Base-by-base conservation (phyloP, 2,113 vertebrate genomes). In the Pelusios castaneus region DNA sequence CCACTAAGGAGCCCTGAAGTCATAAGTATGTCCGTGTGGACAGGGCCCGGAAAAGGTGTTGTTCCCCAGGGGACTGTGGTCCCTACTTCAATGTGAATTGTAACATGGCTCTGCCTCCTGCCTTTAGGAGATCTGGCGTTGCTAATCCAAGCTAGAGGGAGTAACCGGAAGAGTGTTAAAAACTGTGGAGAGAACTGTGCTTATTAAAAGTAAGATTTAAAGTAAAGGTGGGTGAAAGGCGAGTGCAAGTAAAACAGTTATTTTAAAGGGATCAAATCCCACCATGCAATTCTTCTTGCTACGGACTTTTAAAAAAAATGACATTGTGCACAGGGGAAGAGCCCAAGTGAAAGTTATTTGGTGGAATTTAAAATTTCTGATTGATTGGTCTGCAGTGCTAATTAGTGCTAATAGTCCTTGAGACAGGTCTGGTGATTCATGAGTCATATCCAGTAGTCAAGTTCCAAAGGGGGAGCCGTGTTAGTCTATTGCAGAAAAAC, bases 311-410 rank as follows among this genome's bases (percentile, higher is more conserved):
- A 47, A 47, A 87, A 84, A 94, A 79, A 79, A 79, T 31, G 22
- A 89, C 14, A 47, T 87, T 93, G 88, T 95, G 93, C 85, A 76
- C 80, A 78, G 52, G 78, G 96, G 83, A 95, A 97, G 95, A 52
- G 87, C n/a, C 90, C 78, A 89, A 77, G 47, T 56, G 79, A 92
- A 92, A 89, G 67, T 90, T 95, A 67, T 94, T 96, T 21, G 11
- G 88, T 89, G 87, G 84, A 95, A 92, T 97, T 91, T 95, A 78
- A 58, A 95, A 95, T 94, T 94, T 93, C 95, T 96, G 95, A 95
- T 95, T 92, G 96, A 96, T 97, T 97, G 96, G 92, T 81, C 94
- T 92, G 95, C 82, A 88, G 51, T 97, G 95, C 96, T 97, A 96
- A 97, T 97, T 97, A 97, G 95, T 93, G 92, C 79, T 82, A 92